Evolutionary conservation across 2,888 invertebrate species (phyloP).

Genomic region (Pharmacophagus antenor): DNA sequence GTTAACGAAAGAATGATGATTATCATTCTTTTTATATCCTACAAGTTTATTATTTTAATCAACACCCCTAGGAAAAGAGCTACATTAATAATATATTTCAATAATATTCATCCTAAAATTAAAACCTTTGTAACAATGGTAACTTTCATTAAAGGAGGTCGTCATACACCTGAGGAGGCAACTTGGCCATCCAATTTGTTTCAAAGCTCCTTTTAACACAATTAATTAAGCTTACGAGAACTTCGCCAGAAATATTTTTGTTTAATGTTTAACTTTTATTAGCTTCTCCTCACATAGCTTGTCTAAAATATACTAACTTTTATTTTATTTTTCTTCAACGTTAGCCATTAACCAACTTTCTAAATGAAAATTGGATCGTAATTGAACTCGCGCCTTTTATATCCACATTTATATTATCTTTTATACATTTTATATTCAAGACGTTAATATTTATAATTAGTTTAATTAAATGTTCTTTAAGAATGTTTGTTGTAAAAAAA

Average conservation of each 20-base stretch:
- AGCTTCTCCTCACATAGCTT: neutral
- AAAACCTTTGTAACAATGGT: slow-evolving; percentile 17
- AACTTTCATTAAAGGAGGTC: slow-evolving; percentile 19
- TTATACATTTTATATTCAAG: no score
- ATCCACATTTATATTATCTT: no score
- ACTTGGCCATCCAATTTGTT: slow-evolving; percentile 8
- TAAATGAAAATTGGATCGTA: no score
- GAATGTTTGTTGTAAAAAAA: no score
- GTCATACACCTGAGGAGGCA: slow-evolving; percentile 18
- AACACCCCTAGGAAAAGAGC: slow-evolving; percentile 2
- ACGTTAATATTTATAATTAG: no score
- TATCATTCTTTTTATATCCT: neutral
- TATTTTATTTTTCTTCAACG: no score
- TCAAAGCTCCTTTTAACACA: slow-evolving; percentile 5
- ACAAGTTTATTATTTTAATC: neutral
- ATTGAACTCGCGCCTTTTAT: no score
- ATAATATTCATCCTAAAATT: slow-evolving; percentile 8
- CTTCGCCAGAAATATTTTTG: slow-evolving; percentile 3
- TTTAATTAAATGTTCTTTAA: no score
- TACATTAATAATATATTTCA: slow-evolving; percentile 12
- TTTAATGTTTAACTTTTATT: neutral
- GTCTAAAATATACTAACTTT: no score
- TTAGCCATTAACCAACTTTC: no score
- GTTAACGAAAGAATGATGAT: neutral
- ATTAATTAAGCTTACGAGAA: slow-evolving; percentile 6